These are phyloP conservation scores for Hydropsyche betteni DNA, from an alignment of 2,888 invertebrate species.

Conservation along the genomic window DNA sequence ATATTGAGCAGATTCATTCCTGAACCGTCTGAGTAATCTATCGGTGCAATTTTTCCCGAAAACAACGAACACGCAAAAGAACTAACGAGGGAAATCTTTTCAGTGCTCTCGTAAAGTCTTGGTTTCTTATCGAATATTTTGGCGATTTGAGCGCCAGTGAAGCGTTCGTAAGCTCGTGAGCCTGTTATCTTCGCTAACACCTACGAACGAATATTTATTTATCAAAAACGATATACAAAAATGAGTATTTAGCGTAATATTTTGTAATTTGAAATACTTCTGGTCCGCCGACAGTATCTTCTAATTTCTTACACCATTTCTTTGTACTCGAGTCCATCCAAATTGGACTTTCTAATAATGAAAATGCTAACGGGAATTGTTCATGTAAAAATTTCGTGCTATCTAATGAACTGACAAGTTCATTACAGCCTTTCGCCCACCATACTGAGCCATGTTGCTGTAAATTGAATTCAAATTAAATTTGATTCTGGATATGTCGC, in stretches of 20 bases:
- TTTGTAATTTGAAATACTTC: slow-evolving; percentile 62
- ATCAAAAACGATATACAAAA: no score
- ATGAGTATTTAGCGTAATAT: not conserved
- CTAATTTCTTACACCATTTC: slow-evolving; percentile 79
- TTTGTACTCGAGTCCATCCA: slow-evolving; percentile 95
- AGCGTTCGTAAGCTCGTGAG: slow-evolving; percentile 87
- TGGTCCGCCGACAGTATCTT: slow-evolving; percentile 82
- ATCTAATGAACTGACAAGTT: slow-evolving; percentile 72
- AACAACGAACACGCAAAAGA: slow-evolving; percentile 92
- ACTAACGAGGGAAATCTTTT: slow-evolving; percentile 91
- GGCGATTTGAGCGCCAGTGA: slow-evolving; percentile 93
- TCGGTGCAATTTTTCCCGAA: slow-evolving; percentile 86
- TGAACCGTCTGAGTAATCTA: slow-evolving; percentile 92
- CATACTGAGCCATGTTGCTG: slow-evolving; percentile 98
- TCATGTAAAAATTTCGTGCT: slow-evolving; percentile 82
- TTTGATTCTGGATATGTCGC: no score
- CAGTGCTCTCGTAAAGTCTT: slow-evolving; percentile 77
- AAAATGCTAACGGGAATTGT: slow-evolving; percentile 82
- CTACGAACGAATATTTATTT: slow-evolving; percentile 58
- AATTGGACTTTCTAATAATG: slow-evolving; percentile 83
- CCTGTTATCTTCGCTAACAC: slow-evolving; percentile 83
- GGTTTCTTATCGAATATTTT: slow-evolving; percentile 80
- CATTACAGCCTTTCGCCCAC: slow-evolving; percentile 83
- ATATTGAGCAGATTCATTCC: slow-evolving; percentile 97
- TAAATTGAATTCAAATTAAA: slow-evolving; percentile 47